These are phyloP conservation scores for Rotaria macrura DNA, from an alignment of 2,888 invertebrate genomes.

Conservation along the genomic window DNA sequence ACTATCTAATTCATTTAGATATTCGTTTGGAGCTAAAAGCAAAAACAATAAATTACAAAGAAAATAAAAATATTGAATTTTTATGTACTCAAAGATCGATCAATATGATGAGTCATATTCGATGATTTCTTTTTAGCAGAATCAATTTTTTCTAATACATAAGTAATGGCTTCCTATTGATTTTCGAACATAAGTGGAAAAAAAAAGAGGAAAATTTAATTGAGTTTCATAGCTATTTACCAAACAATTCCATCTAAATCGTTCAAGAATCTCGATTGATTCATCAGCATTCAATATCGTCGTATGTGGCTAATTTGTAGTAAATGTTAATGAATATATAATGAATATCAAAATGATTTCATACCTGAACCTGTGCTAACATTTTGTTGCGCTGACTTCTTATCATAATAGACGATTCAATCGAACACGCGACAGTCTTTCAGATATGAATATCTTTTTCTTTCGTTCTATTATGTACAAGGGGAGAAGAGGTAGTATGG, in stretches of 20 bases:
- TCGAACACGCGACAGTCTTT: not conserved
- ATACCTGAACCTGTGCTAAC: not conserved
- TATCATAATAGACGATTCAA: not conserved
- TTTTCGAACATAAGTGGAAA: not conserved
- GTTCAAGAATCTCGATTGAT: not conserved
- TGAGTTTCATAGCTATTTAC: not conserved
- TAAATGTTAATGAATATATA: not conserved
- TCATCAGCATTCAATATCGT: not conserved
- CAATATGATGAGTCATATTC: not conserved
- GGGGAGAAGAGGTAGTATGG: not conserved
- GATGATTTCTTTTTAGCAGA: not conserved
- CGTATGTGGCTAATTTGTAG: not conserved
- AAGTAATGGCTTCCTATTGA: not conserved
- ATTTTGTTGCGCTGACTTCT: not conserved
- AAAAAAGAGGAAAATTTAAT: not conserved
- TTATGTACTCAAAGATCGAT: not conserved
- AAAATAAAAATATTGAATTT: not conserved
- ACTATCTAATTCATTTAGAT: not conserved
- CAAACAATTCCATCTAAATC: constrained; percentile 1
- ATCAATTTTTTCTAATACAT: not conserved
- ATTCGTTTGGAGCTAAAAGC: not conserved
- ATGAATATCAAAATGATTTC: not conserved
- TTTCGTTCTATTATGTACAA: not conserved
- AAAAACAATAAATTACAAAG: not conserved
- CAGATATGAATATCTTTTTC: not conserved